Base-by-base conservation (phyloP, 2,113 vertebrate genomes). In the Gracilinanus agilis region DNA sequence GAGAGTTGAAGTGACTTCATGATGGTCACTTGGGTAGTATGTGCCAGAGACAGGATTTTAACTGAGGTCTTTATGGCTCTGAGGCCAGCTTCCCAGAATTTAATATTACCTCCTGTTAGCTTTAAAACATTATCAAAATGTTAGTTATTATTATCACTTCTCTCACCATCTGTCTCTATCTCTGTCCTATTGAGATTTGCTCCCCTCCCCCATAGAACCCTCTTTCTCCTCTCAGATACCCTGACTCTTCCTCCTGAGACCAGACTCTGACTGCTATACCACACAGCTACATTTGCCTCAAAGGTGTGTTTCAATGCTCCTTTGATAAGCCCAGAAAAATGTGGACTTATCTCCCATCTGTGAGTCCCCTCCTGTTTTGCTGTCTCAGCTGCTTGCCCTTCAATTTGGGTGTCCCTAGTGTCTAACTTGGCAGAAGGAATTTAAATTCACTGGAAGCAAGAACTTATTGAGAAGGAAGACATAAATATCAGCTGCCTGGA, bases 371-470 rank as follows among this genome's bases (percentile, higher is more conserved):
- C 19, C 67, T 83, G 67, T 40, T 40, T 83, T 83, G 67, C 19
- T 19, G 1, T 1, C 67, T 40, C 67, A 83, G 67, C 67, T 21
- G n/a, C 67, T 83, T 83, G 67, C n/a, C n/a, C 67, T 83, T 23
- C n/a, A 7, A 21, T 83, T 83, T 40, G n/a, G 67, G 67, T 83
- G 67, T 83, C 67, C 67, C 67, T n/a, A 94, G 93, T 94, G 91
- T 2, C 24, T 89, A 96, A 95, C 94, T 92, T 91, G 27, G 91
- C 91, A 92, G 92, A 27, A 95, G 53, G 61, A 93, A 95, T 7
- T 92, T 24, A 54, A 96, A 90, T 90, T 93, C 97, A 97, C 96
- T 95, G 94, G 44, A 92, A 4, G 44, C 55, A 92, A 92, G 83
- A 94, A 91, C 24, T 12, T 94, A 90, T 27, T 61, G 8, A 83